phyloP scores from a whole-genome alignment of 2,888 invertebrate species.

The Drymonia ruficornis region DNA sequence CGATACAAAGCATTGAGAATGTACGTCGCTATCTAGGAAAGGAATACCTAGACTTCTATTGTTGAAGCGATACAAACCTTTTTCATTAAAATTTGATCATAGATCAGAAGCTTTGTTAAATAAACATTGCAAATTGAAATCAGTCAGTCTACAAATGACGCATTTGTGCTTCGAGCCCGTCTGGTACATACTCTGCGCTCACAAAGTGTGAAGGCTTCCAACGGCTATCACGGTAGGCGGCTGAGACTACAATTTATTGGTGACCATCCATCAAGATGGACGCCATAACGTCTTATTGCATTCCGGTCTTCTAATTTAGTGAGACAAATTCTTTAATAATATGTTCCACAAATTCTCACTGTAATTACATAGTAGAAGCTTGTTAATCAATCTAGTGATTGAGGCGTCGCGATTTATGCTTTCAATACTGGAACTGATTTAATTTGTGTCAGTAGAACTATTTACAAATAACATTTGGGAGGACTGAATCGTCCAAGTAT shows the following conservation, averaged over 20 bases:
- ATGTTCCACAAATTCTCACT: constrained; percentile 11
- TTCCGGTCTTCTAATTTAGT: constrained; percentile 64
- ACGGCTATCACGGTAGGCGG: too few species aligned
- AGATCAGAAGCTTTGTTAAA: too few species aligned
- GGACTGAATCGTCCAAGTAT: too few species aligned
- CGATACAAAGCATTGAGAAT: constrained; percentile 43
- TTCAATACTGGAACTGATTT: neutral
- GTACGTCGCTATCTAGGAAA: constrained; percentile 12
- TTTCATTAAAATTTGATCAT: too few species aligned
- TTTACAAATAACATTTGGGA: too few species aligned
- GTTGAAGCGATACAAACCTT: neutral
- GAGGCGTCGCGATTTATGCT: neutral
- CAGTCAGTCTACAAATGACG: too few species aligned
- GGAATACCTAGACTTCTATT: constrained; percentile 9
- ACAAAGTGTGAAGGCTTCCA: constrained; percentile 47
- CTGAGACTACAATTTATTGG: constrained; percentile 71
- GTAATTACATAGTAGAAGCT: constrained; percentile 6
- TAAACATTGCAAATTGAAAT: too few species aligned
- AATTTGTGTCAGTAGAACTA: too few species aligned
- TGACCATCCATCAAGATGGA: constrained; percentile 67
- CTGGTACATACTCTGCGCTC: too few species aligned
- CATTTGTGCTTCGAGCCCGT: neutral
- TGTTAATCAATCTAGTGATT: neutral
- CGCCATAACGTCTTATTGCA: constrained; percentile 69
- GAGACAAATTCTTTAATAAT: constrained; percentile 35